Evolutionary conservation across 1,140 invertebrate species (phyloP), one percentile per base, ranked within the genome.

Genomic region (Pseudomyrmex concolor): DNA sequence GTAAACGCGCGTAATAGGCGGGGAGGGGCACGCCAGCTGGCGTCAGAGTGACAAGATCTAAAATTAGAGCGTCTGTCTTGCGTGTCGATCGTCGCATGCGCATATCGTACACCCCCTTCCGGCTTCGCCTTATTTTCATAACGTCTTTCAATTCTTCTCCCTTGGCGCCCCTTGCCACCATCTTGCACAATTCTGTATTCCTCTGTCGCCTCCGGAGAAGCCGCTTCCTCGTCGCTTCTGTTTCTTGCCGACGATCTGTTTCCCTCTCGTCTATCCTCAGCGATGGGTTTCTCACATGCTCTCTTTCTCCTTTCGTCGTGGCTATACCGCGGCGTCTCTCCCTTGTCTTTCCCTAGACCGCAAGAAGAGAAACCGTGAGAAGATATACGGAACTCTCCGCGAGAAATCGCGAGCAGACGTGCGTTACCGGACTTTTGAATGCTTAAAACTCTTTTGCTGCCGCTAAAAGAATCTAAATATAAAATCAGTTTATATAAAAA

Each of bases 21-120:
- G 92, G 93, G 93, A 93, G 93, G 92, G 85, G 90, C 90, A 89
- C 86, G 78, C 89, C 93, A 94, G 89, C 93, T 94, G 93, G 93
- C 92, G 92, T 93, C 89, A 91, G 93, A 93, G 93, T 93, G 93
- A 94, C 93, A 93, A 94, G 93, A 94, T 94, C 93, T 94, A 93
- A 92, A 94, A 94, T 94, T 94, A 94, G 93, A 93, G 92, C 91
- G 90, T 78, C 77, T 83, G 87, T 84, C 82, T 90, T 92, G 92
- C 93, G 92, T 94, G 93, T 93, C 93, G 92, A 94, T 93, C 91
- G 93, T 94, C 92, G 92, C 92, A 94, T 93, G 92, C 92, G 92
- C 93, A 92, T 92, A 93, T 93, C 91, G 84, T 91, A 91, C 93
- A 92, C 92, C 92, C 92, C 89, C 88, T 93, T 93, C 93, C 93